A percentile compares a stretch with the other conserved stretches of the same genome.
Conservation (phyloP, 2,888 invertebrate species). For the Pherbina coryleti region DNA sequence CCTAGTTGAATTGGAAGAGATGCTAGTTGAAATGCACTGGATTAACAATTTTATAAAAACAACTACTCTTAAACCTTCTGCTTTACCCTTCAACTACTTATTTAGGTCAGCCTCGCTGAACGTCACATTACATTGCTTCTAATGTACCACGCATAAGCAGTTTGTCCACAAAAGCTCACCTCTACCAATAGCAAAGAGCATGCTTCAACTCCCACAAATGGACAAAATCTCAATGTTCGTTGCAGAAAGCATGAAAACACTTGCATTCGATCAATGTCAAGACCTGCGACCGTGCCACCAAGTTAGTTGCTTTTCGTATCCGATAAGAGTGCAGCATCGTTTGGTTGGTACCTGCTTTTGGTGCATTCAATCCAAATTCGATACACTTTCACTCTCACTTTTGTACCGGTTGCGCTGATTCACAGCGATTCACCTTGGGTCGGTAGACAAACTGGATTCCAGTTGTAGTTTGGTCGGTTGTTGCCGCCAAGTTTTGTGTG, state of each 20-base stretch:
- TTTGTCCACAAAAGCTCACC: no score
- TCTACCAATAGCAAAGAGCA: no score
- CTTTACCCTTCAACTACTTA: no score
- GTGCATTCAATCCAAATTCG: not conserved
- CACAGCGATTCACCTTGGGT: not conserved
- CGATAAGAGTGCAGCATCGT: not conserved
- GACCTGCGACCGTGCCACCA: not conserved
- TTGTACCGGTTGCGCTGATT: not conserved
- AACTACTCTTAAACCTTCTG: no score
- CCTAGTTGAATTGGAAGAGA: no score
- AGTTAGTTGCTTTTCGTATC: not conserved
- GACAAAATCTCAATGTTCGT: not conserved
- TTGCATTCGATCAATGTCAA: not conserved
- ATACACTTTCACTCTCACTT: conserved; percentile 12
- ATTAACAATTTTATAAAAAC: no score
- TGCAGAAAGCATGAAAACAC: not conserved
- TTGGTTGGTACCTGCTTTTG: not conserved
- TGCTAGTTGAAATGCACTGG: no score
- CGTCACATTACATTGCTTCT: not conserved
- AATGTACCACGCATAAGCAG: no score
- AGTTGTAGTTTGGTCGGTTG: not conserved
- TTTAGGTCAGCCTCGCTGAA: no score
- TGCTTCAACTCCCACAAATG: not conserved
- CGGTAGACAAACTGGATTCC: no score
- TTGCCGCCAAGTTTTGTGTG: not conserved